Evolutionary conservation across 1,140 invertebrate genomes (phyloP), one percentile per base, ranked within the genome.

Genomic region (Dreissena polymorpha): DNA sequence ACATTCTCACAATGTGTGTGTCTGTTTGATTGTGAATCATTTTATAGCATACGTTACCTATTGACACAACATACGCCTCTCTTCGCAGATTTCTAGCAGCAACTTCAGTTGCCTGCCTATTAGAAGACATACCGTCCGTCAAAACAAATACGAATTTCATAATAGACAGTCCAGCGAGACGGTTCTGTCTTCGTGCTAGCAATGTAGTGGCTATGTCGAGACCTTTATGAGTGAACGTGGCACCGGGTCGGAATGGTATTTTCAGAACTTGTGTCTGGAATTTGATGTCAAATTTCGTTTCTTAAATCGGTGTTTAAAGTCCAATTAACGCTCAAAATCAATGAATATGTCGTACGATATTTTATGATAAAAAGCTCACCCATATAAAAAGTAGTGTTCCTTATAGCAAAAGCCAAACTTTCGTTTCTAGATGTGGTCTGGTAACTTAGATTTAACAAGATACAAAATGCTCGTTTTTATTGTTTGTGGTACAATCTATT

Each of bases 221-320:
- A 51, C 70, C 70, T 51, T 49, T 49, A 51, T 72, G 12, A 18
- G 70, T 72, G 49, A 49, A 72, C n/a, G 70, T 72, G 18, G 49
- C 70, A 18, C 70, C 70, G 50, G 70, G 70, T 72, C 70, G 70
- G 49, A 72, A 72, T 16, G 25, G 27, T 72, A 72, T 72, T 12
- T 51, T 51, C 27, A 25, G 49, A 16, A 72, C 25, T n/a, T 25
- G n/a, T n/a, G 27, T 49, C 49, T 72, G 27, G 16, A 69, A 27
- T 69, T 69, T 69, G 23, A 69, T 69, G 67, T 69, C 67, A 69
- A 69, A 27, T 69, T 69, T 29, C 18, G 25, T 27, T 69, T 69
- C 14, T 39, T 39, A 39, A 39, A 39, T 39, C 39, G 39, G 39
- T 39, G 39, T 39, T 39, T 39, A 39, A 39, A 39, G 39, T 39